Conservation (phyloP, 92 coral and sea anemone species). For the Epizoanthus rinbou region DNA sequence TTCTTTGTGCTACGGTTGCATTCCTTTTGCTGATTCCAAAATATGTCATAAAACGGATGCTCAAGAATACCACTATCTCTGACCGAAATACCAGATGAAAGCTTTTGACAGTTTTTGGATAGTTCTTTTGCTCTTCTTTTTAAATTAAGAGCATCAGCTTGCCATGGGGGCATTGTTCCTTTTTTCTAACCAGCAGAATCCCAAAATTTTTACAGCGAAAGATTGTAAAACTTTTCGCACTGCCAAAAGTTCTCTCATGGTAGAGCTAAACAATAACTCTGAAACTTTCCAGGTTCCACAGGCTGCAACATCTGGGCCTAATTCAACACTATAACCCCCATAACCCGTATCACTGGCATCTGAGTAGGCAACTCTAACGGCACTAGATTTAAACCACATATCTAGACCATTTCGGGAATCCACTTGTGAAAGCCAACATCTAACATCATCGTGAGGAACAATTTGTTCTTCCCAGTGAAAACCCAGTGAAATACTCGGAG, state of each 20-base stretch:
- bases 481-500: no score
- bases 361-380: slow-evolving; percentile 34
- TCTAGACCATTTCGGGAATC: slow-evolving; percentile 33
- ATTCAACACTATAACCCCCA: slow-evolving; percentile 47
- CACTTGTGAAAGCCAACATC: slow-evolving; percentile 30
- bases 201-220: slow-evolving; percentile 42
- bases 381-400: slow-evolving; percentile 53
- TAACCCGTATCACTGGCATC: slow-evolving; percentile 45
- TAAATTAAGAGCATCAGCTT: slow-evolving; percentile 50
- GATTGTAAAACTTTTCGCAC: slow-evolving; percentile 46
- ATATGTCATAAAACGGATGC: slow-evolving; percentile 2
- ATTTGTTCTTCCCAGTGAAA: slow-evolving; percentile 30
- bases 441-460: slow-evolving; percentile 16
- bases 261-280: neutral
- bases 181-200: slow-evolving; percentile 8
- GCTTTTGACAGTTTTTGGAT: slow-evolving; percentile 23
- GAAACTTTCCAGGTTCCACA: slow-evolving; percentile 13
- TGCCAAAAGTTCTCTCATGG: slow-evolving; percentile 25
- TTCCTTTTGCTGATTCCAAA: slow-evolving; percentile 9
- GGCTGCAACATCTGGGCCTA: slow-evolving; percentile 36
- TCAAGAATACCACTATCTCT: slow-evolving; percentile 8
- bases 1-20: neutral
- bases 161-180: slow-evolving; percentile 49
- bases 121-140: slow-evolving; percentile 34
- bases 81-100: slow-evolving; percentile 29